Conservation (phyloP, 2,888 invertebrate species). For the Syrista parreyssii region DNA sequence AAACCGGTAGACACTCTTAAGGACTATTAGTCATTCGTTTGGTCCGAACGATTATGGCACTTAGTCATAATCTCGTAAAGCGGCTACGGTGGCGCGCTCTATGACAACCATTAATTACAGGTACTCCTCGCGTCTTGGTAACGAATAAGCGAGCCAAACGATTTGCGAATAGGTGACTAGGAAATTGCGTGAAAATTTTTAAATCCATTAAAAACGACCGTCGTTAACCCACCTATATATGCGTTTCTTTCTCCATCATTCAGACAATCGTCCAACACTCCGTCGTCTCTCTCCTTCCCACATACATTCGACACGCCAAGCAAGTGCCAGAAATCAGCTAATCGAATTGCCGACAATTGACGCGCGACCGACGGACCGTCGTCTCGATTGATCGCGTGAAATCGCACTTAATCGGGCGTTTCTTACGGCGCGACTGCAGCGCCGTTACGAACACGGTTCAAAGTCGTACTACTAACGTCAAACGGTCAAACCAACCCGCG, state of each 20-base stretch:
- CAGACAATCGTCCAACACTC: not conserved
- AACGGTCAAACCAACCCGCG: not conserved
- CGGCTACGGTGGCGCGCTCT: slow-evolving; percentile 5
- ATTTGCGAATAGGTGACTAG: not conserved
- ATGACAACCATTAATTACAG: not conserved
- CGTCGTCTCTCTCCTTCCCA: not conserved
- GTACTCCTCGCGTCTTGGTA: not conserved
- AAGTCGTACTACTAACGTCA: not conserved
- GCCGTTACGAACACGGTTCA: no score
- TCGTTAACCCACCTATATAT: fast-evolving
- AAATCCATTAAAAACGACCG: not conserved
- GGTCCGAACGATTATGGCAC: slow-evolving; percentile 39
- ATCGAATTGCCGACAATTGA: not conserved
- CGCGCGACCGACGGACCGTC: not conserved
- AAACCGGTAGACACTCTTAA: slow-evolving; percentile 6
- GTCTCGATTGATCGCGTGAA: not conserved
- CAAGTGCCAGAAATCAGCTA: not conserved
- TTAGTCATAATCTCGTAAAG: slow-evolving; percentile 34
- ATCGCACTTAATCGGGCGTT: not conserved
- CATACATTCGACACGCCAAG: not conserved
- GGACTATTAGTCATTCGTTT: slow-evolving; percentile 42
- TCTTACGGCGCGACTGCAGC: no score
- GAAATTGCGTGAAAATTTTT: not conserved
- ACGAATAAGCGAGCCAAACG: not conserved
- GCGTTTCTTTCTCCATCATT: not conserved